Evolutionary conservation across 2,797 vertebrate species (phyloP).

Genomic region (Platyrinchus mystaceus): DNA sequence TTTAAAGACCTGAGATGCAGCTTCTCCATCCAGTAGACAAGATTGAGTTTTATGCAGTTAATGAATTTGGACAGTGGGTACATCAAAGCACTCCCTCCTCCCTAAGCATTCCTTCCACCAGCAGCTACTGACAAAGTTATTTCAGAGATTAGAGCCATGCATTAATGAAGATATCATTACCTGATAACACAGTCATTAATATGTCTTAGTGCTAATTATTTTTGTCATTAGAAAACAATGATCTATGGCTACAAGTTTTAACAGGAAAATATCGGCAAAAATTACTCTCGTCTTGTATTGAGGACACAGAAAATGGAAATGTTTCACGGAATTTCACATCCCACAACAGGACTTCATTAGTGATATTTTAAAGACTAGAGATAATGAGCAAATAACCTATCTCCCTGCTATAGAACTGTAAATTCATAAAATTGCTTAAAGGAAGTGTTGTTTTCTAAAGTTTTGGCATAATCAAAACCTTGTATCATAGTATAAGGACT

Average conservation of each 20-base stretch:
- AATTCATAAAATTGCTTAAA: neutral
- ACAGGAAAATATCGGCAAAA: neutral
- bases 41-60: neutral
- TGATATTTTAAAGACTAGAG: neutral
- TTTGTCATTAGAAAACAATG: conserved; percentile 53
- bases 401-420: neutral
- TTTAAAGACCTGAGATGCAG: neutral
- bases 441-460: neutral
- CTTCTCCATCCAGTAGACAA: neutral
- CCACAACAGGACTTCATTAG: neutral
- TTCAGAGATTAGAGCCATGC: neutral
- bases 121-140: conserved; percentile 18
- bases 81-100: neutral
- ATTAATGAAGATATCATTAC: conserved; percentile 50
- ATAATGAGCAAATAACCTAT: neutral
- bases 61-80: conserved; percentile 17
- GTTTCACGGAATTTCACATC: neutral
- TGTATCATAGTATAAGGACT: neutral
- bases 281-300: neutral
- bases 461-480: neutral
- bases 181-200: conserved; percentile 42
- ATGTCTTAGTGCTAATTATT: conserved; percentile 30
- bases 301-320: neutral
- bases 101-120: neutral
- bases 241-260: neutral